Base-by-base conservation (phyloP, 2,113 vertebrate genomes). In the Megatriorchis doriae region DNA sequence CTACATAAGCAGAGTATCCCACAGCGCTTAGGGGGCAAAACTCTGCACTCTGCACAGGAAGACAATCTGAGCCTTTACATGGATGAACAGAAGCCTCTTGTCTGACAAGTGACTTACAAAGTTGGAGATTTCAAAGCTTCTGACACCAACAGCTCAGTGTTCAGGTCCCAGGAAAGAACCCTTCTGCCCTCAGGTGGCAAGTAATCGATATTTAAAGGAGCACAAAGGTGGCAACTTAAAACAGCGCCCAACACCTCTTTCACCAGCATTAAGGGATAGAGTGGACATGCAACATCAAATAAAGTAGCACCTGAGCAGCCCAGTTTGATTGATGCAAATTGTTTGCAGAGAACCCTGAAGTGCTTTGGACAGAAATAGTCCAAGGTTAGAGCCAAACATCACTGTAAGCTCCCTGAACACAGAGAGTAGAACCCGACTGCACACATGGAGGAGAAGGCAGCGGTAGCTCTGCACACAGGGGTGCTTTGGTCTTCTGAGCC, bases 381-480 rank as follows among this genome's bases (percentile, higher is more conserved):
- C 21, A 81, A 32, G 79, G 20, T 32, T 34, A 48, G 9, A 58
- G 40, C 42, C 48, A 52, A 65, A 25, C 59, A 42, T 11, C 6
- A 6, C 11, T 36, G 13, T 31, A 68, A 26, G n/a, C 27, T 83
- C 75, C 20, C 45, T 38, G 42, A 56, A 56, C 15, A 36, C 13
- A 71, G 55, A 31, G 52, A 53, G 52, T 31, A 16, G 34, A 36
- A 71, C 40, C 42, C 22, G 22, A 61, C 32, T 6, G 21, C 38
- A 43, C 10, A 10, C 61, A 23, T 17, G 13, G 4, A 11, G 36
- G 27, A 31, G 45, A 73, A 40, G 36, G 53, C 40, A 43, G 45
- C 13, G 2, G 23, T 86, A 98, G 97, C 96, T 97, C 93, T 73
- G 79, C 52, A 21, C 74, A 84, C 68, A 88, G 48, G 47, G 47